A percentile compares a stretch with the other conserved stretches of the same genome.
Evolutionary conservation across 1,140 invertebrate species (phyloP).

Genomic region (Drosophila quadrilineata): DNA sequence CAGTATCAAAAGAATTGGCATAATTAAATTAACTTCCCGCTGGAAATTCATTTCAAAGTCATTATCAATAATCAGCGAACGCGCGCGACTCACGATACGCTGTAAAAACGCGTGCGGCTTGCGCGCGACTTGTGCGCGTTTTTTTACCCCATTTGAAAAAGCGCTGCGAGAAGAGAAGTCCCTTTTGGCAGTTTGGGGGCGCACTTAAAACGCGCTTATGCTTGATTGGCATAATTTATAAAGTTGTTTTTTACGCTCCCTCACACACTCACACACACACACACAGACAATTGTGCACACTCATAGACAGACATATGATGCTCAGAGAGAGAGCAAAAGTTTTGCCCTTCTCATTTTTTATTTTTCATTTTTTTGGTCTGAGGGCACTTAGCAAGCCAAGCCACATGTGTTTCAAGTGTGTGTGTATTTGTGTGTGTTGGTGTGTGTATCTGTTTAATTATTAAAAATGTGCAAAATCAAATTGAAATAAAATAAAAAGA

Average conservation of each 20-base stretch:
- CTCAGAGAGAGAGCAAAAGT: too few species aligned
- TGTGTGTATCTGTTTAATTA: constrained; percentile 49
- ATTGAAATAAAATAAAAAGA: constrained; percentile 41
- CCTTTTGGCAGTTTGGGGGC: constrained; percentile 44
- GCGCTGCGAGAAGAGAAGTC: constrained; percentile 16
- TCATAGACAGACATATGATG: constrained; percentile 23
- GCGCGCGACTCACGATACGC: too few species aligned
- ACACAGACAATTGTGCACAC: constrained; percentile 20
- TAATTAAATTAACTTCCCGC: constrained; percentile 74
- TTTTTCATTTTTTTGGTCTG: constrained; percentile 28
- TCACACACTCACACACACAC: not conserved
- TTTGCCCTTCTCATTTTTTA: too few species aligned
- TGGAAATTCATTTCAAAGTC: constrained; percentile 74
- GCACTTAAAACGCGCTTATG: constrained; percentile 78
- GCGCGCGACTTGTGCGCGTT: constrained; percentile 4
- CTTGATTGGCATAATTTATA: constrained; percentile 77
- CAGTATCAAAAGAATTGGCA: constrained; percentile 57
- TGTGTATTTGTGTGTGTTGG: not conserved
- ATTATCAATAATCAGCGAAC: constrained; percentile 69
- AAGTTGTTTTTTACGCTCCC: constrained; percentile 49
- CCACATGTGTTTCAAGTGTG: constrained; percentile 18
- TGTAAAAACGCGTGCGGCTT: not conserved
- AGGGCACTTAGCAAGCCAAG: constrained; percentile 26
- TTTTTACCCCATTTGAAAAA: constrained; percentile 17
- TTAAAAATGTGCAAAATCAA: constrained; percentile 68